Evolutionary conservation across 2,888 invertebrate species (phyloP), one percentile per base, ranked within the genome.

Genomic region (Lagria hirta): DNA sequence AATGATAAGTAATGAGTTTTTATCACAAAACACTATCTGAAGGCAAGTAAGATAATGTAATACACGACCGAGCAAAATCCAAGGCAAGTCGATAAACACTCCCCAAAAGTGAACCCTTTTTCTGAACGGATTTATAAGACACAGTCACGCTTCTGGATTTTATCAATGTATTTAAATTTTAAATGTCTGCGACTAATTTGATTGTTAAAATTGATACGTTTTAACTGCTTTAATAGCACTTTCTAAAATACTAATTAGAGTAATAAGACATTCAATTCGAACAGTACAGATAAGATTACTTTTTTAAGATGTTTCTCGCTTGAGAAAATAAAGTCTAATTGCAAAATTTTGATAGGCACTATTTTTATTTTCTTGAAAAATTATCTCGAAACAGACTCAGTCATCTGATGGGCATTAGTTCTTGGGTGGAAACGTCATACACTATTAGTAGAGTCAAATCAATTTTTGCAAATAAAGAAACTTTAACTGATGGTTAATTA

Each of bases 141-240:
- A 27, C 37, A 43, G 48, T 43, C 48, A 48, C 48, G 43, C 43
- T 48, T 27, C 29, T 37, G 43, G 48, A 43, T 48, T 36, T 48
- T 48, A 48, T 48, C 48, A 17, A n/a, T 17, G 17, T 22, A 38
- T 48, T 48, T 48, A 43, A 43, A 48, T 47, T 47, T 47, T 32
- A 47, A 47, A 47, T 47, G 32, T 47, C 22, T 35, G 12, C 35
- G 35, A 28, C 46, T 41, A 46, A 46, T 46, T 46, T 46, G 46
- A 46, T 46, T 46, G 46, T 46, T 46, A 28, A 41, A 46, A 41
- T 35, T 46, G 46, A 46, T 46, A 46, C n/a, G 33, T 29, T 45
- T 44, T 45, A 33, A 34, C 24, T 33, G 32, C 6, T 38, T 37
- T 27, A 47, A 47, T 43, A 34, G 37, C 38, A 27, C 43, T 43